Evolutionary conservation across 2,113 vertebrate genomes (phyloP).

Genomic region (Psammodynastes pulverulentus): DNA sequence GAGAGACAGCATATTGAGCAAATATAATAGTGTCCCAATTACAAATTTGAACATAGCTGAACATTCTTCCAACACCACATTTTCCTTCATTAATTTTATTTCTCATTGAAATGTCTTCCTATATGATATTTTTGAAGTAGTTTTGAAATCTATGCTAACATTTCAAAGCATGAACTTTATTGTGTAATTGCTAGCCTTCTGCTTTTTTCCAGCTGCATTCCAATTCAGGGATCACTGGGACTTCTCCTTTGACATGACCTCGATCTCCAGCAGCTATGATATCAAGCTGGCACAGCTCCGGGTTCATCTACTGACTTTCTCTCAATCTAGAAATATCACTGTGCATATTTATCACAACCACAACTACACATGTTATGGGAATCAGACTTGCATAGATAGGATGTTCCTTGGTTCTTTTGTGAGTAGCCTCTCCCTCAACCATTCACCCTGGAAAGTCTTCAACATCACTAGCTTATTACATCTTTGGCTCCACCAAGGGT

Average conservation of each 20-base stretch:
- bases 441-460: conserved; percentile 78
- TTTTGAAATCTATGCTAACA: neutral
- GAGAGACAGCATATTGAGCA: neutral
- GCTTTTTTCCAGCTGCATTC: conserved; percentile 68
- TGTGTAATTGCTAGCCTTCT: neutral
- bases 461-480: conserved; percentile 76
- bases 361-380: conserved; percentile 26
- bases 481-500: conserved; percentile 71
- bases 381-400: conserved; percentile 50
- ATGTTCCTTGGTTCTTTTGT: conserved; percentile 75
- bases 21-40: neutral
- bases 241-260: conserved; percentile 83
- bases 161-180: neutral
- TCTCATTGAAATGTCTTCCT: neutral
- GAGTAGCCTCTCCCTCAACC: conserved; percentile 37
- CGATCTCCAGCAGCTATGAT: conserved; percentile 71
- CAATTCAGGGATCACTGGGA: conserved; percentile 74
- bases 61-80: neutral
- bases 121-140: neutral
- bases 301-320: conserved; percentile 62
- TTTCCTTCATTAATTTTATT: neutral
- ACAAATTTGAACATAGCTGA: neutral
- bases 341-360: conserved; percentile 80
- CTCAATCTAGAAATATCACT: conserved; percentile 43
- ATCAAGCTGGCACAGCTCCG: conserved; percentile 80